Evolutionary conservation across 37 sponge, comb jelly and placozoan species (phyloP), one percentile per base, ranked within the genome.

Genomic region (Haliclona indistincta): DNA sequence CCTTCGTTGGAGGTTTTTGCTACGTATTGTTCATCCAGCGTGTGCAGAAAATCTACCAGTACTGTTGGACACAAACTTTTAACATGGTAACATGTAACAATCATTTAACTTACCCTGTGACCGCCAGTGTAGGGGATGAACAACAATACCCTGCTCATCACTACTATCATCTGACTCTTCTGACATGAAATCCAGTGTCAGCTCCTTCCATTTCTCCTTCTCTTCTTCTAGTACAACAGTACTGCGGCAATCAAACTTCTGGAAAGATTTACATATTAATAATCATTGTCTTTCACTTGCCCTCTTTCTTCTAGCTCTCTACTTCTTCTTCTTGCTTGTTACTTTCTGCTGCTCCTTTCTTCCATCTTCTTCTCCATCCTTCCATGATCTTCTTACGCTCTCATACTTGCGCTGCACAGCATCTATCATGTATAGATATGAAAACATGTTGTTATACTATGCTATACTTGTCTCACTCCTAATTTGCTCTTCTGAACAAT

Each of bases 111-210:
- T 65, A 65, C 69, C 26, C 23, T 20, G 22, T 39, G 69, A 68
- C 23, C 45, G 49, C 69, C 69, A 68, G 10, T 22, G 69, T 42
- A 68, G 38, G 4, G 20, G 26, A 68, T 68, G 69, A 3, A 43
- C 49, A 43, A 68, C 49, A 8, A 68, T 6, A 30, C 30, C 26
- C 20, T 68, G 42, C 7, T 45, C 3, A 42, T 68, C 69, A 39
- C 23, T 30, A 17, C 5, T 22, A 43, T 68, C 69, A 68, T 68
- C 69, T 6, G 47, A 43, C 25, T 68, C 69, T 5, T 68, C 69
- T 17, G 69, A n/a, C 69, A 68, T 68, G 26, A 43, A 42, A 51
- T 68, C 69, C 7, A 68, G 3, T 25, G 69, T 32, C 17, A 68
- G 4, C 15, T 39, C 23, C 13, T 42, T 43, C 69, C 69, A 68